Conservation (phyloP, 2,113 vertebrate species). For the Onychostoma macrolepis region DNA sequence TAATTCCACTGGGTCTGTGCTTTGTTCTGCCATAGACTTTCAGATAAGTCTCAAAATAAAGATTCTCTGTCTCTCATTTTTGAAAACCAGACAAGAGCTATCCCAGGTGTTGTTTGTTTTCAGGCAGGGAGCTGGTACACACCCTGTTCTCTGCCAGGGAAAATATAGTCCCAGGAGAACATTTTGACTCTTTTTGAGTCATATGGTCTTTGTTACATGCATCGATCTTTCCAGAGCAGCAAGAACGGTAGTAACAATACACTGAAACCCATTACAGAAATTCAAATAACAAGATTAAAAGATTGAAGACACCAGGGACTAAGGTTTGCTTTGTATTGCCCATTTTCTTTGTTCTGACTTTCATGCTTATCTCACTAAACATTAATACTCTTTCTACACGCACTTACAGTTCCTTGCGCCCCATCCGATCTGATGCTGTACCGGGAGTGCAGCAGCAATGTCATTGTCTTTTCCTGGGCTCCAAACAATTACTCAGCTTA, state of each 20-base stretch:
- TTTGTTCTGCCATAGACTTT: neutral
- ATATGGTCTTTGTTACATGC: conserved; percentile 59
- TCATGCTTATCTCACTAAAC: conserved; percentile 16
- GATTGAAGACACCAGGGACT: conserved; percentile 48
- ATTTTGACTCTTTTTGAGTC: conserved; percentile 62
- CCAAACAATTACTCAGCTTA: conserved; percentile 56
- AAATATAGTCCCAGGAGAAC: conserved; percentile 62
- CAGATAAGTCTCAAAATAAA: neutral
- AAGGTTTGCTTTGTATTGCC: conserved; percentile 57
- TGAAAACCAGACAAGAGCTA: neutral
- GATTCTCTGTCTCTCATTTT: neutral
- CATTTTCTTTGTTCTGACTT: conserved; percentile 9
- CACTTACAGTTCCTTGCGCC: conserved; percentile 70
- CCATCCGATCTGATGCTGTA: conserved; percentile 65
- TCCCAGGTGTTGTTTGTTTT: conserved; percentile 11
- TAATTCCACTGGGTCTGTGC: neutral
- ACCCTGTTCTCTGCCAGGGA: conserved; percentile 48
- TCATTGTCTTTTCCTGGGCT: conserved; percentile 74
- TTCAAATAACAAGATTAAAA: conserved; percentile 63
- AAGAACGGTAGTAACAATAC: conserved; percentile 63
- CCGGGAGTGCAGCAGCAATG: conserved; percentile 72
- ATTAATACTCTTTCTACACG: conserved; percentile 12
- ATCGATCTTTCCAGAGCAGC: conserved; percentile 48
- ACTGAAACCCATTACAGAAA: conserved; percentile 61
- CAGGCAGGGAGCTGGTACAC: conserved; percentile 46